Evolutionary conservation across 2,113 vertebrate species (phyloP), one percentile per base, ranked within the genome.

Genomic region (Ptilorrhoa leucosticta): DNA sequence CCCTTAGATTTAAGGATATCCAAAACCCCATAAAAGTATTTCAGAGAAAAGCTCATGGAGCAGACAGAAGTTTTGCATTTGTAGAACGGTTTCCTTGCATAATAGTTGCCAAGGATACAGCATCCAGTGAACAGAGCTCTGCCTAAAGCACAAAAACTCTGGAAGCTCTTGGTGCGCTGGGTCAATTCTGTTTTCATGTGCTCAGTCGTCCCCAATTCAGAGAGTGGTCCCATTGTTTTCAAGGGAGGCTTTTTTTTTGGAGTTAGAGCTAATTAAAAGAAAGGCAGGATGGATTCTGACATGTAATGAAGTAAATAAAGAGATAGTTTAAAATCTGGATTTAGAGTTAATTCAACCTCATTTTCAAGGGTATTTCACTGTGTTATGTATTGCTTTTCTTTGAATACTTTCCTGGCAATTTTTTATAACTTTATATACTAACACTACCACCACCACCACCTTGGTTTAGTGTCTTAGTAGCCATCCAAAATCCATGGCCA

Each of bases 71-170:
- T 95, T 96, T 95, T 95, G 90, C 88, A 83, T 96, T 93, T 96
- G 90, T 75, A 69, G 93, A 61, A 94, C 31, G 10, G 83, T 92
- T 95, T 93, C 88, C 83, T 89, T 2, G 0, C 93, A 94, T 95
- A 96, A 97, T 96, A 96, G 96, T 97, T 97, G 86, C 90, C 96
- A 96, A 92, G 95, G 96, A 93, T 96, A 96, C 96, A 96, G 94
- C 96, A 96, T 92, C 96, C 80, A 96, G 76, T 2, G 85, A 94
- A 73, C 75, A 94, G 96, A 96, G 94, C 93, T 86, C 85, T 93
- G 96, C 95, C 85, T 80, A 78, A 83, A 2, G 56, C 88, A 96
- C 93, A 96, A 96, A 97, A 96, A 90, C 90, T 83, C 89, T 90
- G 83, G 88, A 91, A 94, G 79, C 88, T 90, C 93, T 88, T 89